Conservation (phyloP, 1,140 invertebrate genomes). For the Stenopsyche tienmushanensis region DNA sequence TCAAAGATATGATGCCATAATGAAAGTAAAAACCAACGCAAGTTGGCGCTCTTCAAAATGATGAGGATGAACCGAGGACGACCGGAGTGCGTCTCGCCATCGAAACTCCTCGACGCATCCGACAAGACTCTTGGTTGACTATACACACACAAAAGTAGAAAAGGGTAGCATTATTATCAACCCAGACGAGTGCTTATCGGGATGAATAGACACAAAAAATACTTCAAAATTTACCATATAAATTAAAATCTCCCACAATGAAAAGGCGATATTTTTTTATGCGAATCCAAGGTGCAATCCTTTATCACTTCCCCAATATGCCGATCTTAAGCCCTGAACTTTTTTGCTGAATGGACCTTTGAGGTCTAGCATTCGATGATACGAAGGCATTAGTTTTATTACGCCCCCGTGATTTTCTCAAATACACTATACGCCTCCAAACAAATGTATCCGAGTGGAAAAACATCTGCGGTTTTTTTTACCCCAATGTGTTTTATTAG, state of each 20-base stretch:
- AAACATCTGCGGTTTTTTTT: slow-evolving; percentile 30
- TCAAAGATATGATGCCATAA: slow-evolving; percentile 18
- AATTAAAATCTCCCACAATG: too few relatives aligned
- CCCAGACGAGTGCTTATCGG: too few relatives aligned
- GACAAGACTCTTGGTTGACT: too few relatives aligned
- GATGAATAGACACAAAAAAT: too few relatives aligned
- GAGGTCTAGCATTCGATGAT: slow-evolving; percentile 7
- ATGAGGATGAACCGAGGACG: slow-evolving; percentile 14
- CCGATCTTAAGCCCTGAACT: slow-evolving; percentile 8
- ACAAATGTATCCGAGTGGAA: slow-evolving; percentile 11
- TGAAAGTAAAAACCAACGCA: slow-evolving; percentile 30
- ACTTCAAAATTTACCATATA: too few relatives aligned
- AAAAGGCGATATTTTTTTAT: too few relatives aligned
- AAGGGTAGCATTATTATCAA: slow-evolving; percentile 12
- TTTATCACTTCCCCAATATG: slow-evolving; percentile 1
- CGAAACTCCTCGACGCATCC: not conserved
- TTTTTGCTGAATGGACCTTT: not conserved
- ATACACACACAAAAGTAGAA: not conserved
- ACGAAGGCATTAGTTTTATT: slow-evolving; percentile 22
- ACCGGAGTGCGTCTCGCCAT: slow-evolving; percentile 7
- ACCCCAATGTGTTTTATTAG: slow-evolving; percentile 3
- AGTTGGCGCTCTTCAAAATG: slow-evolving; percentile 26
- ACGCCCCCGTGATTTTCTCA: slow-evolving; percentile 30
- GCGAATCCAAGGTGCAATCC: not conserved
- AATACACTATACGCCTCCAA: slow-evolving; percentile 11